Base-by-base conservation (phyloP, 2,888 invertebrate species). In the Chrysodeixis includens region DNA sequence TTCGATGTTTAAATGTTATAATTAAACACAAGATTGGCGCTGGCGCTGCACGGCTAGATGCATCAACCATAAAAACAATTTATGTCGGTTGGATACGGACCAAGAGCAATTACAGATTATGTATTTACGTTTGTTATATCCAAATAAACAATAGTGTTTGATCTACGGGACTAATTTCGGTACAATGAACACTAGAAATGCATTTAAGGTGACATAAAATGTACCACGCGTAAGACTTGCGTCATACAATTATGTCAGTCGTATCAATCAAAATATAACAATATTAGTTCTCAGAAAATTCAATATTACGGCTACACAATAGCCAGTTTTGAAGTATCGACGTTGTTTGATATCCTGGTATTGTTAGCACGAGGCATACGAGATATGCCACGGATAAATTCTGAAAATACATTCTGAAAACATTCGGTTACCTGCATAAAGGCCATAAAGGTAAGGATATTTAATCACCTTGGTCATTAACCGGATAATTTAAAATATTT, bases 41-140 rank as follows among this genome's bases (percentile, higher is more conserved):
- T 90, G 89, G 88, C 85, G 76, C 82, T 71, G 74, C 74, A 72
- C 54, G 71, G 67, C 71, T 74, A 63, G 70, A 73, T 80, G 78
- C 79, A 83, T 66, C 81, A 73, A 74, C 76, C 79, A 82, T 85
- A 79, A 83, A 84, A 85, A 84, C 67, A 84, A 86, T 86, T 86
- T 85, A 83, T 85, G 73, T 73, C 81, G 83, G 70, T 90, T 90
- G 90, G 90, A 88, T 77, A 69, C 66, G 69, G 75, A 86, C 88
- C 90, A 90, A 89, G 66, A 81, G 75, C 74, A 76, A 76, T 78
- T 61, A 74, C 62, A 67, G 69, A 62, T 71, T 79, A 66, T 71
- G 69, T 76, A 71, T 75, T 69, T 77, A 67, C 62, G 70, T 76
- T 75, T 61, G 76, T 75, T 69, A 22, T 63, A 81, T 68, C 69